Conservation (phyloP, 2,888 invertebrate species). For the Pterobdella sp. region DNA sequence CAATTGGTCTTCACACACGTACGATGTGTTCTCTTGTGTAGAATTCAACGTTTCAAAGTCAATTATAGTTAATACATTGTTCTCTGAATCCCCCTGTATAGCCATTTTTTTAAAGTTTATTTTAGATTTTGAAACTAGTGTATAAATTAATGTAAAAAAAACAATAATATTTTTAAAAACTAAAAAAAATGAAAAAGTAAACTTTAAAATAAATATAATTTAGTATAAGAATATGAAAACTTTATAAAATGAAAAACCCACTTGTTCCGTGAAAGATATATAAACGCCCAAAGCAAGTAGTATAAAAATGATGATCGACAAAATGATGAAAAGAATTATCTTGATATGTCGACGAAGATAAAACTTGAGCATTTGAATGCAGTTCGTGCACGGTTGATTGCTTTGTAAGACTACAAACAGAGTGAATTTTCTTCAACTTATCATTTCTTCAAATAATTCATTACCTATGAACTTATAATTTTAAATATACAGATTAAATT, state of each 20-base stretch:
- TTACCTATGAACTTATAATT: background rate
- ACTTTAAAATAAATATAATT: no score
- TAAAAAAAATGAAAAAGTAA: no score
- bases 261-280: background rate
- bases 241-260: no score
- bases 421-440: background rate
- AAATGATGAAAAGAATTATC: background rate
- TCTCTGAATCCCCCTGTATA: no score
- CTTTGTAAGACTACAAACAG: background rate
- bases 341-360: background rate
- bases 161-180: no score
- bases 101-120: no score
- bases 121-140: no score
- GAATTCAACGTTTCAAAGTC: no score
- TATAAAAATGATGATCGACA: background rate
- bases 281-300: background rate
- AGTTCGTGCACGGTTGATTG: background rate
- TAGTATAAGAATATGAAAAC: no score
- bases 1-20: constrained; percentile 5
- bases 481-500: background rate
- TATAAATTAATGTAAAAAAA: no score
- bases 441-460: no score
- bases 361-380: background rate
- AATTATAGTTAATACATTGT: no score
- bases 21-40: background rate